Percentiles rank a stretch among this genome's conserved stretches.
phyloP scores from a whole-genome alignment of 2,113 vertebrate species.

The Todiramphus chloris region DNA sequence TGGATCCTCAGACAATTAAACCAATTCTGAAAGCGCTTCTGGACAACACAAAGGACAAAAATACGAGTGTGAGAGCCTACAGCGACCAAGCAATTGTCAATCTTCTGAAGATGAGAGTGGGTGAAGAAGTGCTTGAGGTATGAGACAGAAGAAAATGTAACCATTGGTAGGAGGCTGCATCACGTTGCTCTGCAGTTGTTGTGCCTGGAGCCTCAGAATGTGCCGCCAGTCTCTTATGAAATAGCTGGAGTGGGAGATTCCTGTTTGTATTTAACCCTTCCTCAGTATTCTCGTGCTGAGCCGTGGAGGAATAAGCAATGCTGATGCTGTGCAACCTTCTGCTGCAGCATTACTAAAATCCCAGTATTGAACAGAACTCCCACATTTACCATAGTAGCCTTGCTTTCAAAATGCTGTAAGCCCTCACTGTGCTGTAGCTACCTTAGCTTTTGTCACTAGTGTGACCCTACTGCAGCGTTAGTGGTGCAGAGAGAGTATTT shows the following conservation, averaged over 20 bases:
- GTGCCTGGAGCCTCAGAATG: neutral
- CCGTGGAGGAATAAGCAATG: neutral
- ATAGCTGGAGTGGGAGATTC: neutral
- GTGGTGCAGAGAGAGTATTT: neutral
- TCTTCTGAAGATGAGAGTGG: constrained; percentile 88
- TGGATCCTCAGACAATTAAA: constrained; percentile 87
- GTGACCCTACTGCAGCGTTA: neutral
- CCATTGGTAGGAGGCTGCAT: neutral
- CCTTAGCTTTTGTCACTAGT: neutral
- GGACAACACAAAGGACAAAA: constrained; percentile 99
- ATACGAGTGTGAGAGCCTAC: constrained; percentile 93
- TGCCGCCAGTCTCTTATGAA: neutral
- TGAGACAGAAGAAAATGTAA: neutral
- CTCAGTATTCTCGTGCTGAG: neutral
- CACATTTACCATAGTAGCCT: neutral
- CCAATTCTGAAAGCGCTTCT: constrained; percentile 93
- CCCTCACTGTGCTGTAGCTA: neutral
- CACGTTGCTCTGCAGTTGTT: neutral
- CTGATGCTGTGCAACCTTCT: neutral
- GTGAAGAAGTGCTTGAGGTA: constrained; percentile 91
- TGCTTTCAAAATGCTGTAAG: neutral
- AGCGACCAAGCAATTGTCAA: constrained; percentile 95
- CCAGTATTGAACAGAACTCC: neutral
- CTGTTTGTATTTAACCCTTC: neutral
- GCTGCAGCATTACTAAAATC: neutral